These are phyloP conservation scores for Formica aserva DNA, from an alignment of 2,888 invertebrate genomes.

Conservation along the genomic window DNA sequence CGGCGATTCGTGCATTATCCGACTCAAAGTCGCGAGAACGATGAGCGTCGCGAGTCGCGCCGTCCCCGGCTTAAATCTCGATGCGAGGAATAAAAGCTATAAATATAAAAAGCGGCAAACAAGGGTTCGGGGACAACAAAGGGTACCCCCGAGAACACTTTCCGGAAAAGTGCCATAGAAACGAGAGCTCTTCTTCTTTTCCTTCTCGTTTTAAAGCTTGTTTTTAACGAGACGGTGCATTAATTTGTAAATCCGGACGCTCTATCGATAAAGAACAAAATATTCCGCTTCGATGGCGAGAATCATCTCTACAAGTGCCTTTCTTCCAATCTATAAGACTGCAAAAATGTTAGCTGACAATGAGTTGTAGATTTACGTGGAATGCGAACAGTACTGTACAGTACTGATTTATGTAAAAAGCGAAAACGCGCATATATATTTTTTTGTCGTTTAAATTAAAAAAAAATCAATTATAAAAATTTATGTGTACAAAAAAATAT, in stretches of 20 bases:
- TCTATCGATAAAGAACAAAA: slow-evolving; percentile 23
- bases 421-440: not conserved
- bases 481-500: not conserved
- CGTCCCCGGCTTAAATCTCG: slow-evolving; percentile 15
- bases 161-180: slow-evolving; percentile 56
- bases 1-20: slow-evolving; percentile 44
- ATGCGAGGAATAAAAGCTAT: slow-evolving; percentile 48
- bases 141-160: slow-evolving; percentile 37
- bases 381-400: not conserved
- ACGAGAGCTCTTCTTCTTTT: slow-evolving; percentile 50
- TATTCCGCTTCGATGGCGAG: not conserved
- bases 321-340: slow-evolving; percentile 4
- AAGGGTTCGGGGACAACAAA: slow-evolving; percentile 40
- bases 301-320: slow-evolving; percentile 10
- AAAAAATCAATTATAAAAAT: slow-evolving; percentile 14
- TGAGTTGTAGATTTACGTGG: slow-evolving; percentile 16
- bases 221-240: slow-evolving; percentile 50
- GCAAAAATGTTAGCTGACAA: slow-evolving; percentile 13
- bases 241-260: slow-evolving; percentile 47
- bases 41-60: slow-evolving; percentile 30
- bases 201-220: slow-evolving; percentile 42
- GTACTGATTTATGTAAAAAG: slow-evolving; percentile 29
- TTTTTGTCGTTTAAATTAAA: not conserved
- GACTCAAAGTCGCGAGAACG: slow-evolving; percentile 22
- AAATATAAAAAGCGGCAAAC: slow-evolving; percentile 22